phyloP scores from a whole-genome alignment of 2,797 vertebrate species.

The Channa striata region DNA sequence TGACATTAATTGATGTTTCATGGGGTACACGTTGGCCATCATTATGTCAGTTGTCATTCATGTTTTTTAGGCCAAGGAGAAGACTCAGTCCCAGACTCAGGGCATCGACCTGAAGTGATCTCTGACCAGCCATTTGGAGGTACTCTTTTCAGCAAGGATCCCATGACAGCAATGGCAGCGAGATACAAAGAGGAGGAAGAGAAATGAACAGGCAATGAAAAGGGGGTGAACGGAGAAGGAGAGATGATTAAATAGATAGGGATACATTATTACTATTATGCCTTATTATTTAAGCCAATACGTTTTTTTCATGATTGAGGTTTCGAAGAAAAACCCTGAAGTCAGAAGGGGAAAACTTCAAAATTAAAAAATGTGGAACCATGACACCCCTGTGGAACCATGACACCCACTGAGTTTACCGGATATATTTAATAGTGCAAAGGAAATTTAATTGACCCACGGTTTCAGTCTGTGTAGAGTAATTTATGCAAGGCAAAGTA shows the following conservation, averaged over 20 bases:
- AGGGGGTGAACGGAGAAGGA: neutral
- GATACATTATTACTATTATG: conserved; percentile 15
- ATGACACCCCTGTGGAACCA: neutral
- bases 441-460: neutral
- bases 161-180: conserved; percentile 18
- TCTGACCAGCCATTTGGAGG: conserved; percentile 3
- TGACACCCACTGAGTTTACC: neutral
- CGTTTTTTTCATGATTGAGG: conserved; percentile 14
- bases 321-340: neutral
- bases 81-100: conserved; percentile 57
- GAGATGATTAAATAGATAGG: neutral
- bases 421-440: neutral
- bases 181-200: conserved; percentile 1
- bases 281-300: conserved; percentile 29
- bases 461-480: neutral
- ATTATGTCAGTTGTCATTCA: neutral
- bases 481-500: neutral
- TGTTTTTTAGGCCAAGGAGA: conserved; percentile 70
- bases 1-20: neutral
- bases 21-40: neutral
- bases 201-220: neutral
- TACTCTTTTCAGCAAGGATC: conserved; percentile 16
- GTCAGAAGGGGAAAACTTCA: neutral
- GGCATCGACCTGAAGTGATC: conserved; percentile 78
- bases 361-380: conserved; percentile 9